Percentiles rank a stretch among this genome's conserved stretches.
Evolutionary conservation across 2,797 vertebrate species (phyloP).

Genomic region (Anolis apletophallus): DNA sequence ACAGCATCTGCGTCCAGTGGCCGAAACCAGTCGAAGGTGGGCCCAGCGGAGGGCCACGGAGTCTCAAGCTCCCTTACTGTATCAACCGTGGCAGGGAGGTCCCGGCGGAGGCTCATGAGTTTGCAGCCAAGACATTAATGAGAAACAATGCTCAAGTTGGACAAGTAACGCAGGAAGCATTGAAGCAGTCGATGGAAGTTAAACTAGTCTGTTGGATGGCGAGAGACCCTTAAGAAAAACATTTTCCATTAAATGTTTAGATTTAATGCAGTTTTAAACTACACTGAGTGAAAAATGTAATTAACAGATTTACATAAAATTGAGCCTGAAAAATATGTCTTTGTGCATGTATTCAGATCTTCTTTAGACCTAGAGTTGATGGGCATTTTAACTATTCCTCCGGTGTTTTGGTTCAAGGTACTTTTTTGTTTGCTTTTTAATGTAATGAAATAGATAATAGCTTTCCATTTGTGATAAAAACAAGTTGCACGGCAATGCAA

Average conservation of each 20-base stretch:
- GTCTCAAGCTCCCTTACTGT: too few species aligned
- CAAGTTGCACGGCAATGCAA: background rate
- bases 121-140: conserved; percentile 57
- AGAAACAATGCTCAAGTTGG: conserved; percentile 57
- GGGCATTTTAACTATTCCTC: background rate
- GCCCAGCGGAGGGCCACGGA: too few species aligned
- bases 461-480: conserved; percentile 1
- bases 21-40: too few species aligned
- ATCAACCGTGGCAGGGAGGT: too few species aligned
- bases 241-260: conserved; percentile 30
- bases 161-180: conserved; percentile 59
- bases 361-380: conserved; percentile 6
- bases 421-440: background rate
- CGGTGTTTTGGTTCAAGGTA: background rate
- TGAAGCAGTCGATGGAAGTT: conserved; percentile 15
- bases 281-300: conserved; percentile 43
- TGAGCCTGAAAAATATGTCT: background rate
- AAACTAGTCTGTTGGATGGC: background rate
- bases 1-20: too few species aligned
- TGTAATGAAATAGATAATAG: conserved; percentile 20
- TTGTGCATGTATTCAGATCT: background rate
- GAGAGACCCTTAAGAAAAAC: background rate
- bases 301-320: conserved; percentile 39
- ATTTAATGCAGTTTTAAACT: conserved; percentile 36
- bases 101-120: conserved; percentile 22